Percentiles rank a stretch among this genome's conserved stretches.
phyloP scores from a whole-genome alignment of 1,140 invertebrate genomes.

The Saccostrea cuccullata region DNA sequence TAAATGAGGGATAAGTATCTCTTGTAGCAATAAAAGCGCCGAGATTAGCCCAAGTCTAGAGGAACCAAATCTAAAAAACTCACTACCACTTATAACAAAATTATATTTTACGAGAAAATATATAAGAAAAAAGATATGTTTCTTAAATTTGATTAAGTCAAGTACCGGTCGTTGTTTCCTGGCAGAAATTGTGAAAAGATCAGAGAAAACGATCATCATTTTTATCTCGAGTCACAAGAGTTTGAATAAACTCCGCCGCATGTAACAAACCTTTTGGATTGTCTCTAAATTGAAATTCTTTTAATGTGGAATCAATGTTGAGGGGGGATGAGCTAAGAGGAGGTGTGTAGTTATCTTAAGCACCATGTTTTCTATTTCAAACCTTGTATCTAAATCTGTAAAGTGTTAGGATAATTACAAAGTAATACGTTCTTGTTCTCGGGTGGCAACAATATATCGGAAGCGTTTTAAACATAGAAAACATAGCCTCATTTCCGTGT shows the following conservation, averaged over 20 bases:
- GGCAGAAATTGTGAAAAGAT: slow-evolving; percentile 17
- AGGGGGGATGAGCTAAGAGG: background rate
- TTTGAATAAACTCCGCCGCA: background rate
- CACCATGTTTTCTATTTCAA: slow-evolving; percentile 31
- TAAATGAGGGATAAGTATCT: slow-evolving; percentile 21
- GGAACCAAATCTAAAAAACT: background rate
- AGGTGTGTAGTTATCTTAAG: slow-evolving; percentile 23
- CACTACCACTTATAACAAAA: slow-evolving; percentile 2
- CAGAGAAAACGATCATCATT: slow-evolving; percentile 6
- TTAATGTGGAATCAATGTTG: slow-evolving; percentile 20
- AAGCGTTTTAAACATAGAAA: background rate
- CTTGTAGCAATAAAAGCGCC: slow-evolving; percentile 7
- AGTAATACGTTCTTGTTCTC: background rate
- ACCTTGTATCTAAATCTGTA: slow-evolving; percentile 13
- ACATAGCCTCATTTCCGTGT: background rate
- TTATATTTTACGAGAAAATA: background rate
- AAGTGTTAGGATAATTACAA: background rate
- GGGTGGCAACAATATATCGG: background rate
- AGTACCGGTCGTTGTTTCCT: background rate
- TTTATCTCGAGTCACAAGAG: slow-evolving; percentile 21
- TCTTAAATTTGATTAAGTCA: slow-evolving; percentile 28
- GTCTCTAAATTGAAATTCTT: slow-evolving; percentile 26
- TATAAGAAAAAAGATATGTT: slow-evolving; percentile 7
- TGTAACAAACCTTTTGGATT: slow-evolving; percentile 1
- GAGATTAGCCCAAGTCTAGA: background rate